These are phyloP conservation scores for Cheirogaleus medius DNA, from an alignment of 2,113 vertebrate genomes.

Conservation along the genomic window DNA sequence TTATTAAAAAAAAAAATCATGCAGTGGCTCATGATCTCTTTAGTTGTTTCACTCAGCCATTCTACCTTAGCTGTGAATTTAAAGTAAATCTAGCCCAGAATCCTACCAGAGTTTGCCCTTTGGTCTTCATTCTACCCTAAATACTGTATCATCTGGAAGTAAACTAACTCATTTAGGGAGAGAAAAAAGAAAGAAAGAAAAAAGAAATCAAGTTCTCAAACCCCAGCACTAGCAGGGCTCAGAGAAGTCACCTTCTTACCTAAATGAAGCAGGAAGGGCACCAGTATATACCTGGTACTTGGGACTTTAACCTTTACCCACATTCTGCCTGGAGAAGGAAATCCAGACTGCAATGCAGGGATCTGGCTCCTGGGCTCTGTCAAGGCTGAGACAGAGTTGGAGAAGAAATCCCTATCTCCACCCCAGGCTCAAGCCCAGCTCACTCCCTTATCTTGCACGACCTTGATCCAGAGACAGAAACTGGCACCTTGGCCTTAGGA, in stretches of 20 bases:
- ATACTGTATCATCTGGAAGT: not conserved
- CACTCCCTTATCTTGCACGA: conserved; percentile 46
- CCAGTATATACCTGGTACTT: not conserved
- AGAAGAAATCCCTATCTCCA: conserved; percentile 14
- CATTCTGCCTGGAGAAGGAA: conserved; percentile 17
- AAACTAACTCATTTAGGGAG: not conserved
- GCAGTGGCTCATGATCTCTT: not conserved
- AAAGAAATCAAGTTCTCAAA: conserved; percentile 5
- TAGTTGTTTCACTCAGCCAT: no score
- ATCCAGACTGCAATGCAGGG: not conserved
- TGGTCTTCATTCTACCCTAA: not conserved
- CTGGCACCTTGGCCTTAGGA: not conserved
- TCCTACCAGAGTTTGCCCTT: not conserved
- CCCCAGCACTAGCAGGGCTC: not conserved
- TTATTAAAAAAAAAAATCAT: not conserved
- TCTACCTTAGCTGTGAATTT: no score
- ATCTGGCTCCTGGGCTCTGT: not conserved
- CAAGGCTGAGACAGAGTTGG: not conserved
- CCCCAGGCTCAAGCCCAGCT: not conserved
- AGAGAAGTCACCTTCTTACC: not conserved
- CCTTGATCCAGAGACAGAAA: not conserved
- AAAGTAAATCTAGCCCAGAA: not conserved
- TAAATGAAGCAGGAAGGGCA: not conserved
- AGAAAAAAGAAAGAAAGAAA: not conserved
- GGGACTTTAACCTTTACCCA: not conserved